These are phyloP conservation scores for Pachyseris speciosa DNA, from an alignment of 64 coral and sea anemone species.

Conservation along the genomic window DNA sequence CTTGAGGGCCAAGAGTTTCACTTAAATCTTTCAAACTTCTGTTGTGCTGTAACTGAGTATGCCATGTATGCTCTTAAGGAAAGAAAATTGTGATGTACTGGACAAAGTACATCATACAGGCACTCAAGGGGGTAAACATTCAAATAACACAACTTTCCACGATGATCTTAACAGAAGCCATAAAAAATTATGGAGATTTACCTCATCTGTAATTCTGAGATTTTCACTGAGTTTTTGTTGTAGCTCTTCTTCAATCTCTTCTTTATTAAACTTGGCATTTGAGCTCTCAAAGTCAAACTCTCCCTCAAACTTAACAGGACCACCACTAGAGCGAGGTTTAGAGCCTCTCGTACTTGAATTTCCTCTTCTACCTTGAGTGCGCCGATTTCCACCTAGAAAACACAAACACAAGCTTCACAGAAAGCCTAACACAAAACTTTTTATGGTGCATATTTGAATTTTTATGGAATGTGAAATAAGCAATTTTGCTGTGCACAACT, in stretches of 20 bases:
- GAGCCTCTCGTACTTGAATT: slow-evolving; percentile 40
- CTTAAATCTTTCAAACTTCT: too few relatives aligned
- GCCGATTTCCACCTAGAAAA: slow-evolving; percentile 65
- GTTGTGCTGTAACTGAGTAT: too few relatives aligned
- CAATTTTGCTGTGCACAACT: too few relatives aligned
- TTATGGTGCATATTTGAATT: too few relatives aligned
- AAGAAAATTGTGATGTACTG: too few relatives aligned
- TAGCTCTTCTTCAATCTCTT: slow-evolving; percentile 95
- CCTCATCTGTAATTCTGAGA: slow-evolving; percentile 28
- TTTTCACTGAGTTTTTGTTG: slow-evolving; percentile 78
- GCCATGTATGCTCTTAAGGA: too few relatives aligned
- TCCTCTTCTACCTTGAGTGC: slow-evolving; percentile 74
- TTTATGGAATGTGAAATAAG: too few relatives aligned
- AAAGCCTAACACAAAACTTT: neutral
- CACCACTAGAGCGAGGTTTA: slow-evolving; percentile 26
- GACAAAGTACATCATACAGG: too few relatives aligned
- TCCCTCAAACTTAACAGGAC: slow-evolving; percentile 92
- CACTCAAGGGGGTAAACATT: too few relatives aligned
- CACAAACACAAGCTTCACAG: neutral
- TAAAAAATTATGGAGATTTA: neutral
- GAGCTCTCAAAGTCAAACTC: slow-evolving; percentile 99
- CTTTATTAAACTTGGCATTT: slow-evolving; percentile 97
- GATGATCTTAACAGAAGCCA: too few relatives aligned
- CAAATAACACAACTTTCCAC: too few relatives aligned
- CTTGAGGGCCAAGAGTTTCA: too few relatives aligned